These are phyloP conservation scores for Saccopteryx leptura DNA, from an alignment of 2,113 vertebrate species.

Conservation along the genomic window DNA sequence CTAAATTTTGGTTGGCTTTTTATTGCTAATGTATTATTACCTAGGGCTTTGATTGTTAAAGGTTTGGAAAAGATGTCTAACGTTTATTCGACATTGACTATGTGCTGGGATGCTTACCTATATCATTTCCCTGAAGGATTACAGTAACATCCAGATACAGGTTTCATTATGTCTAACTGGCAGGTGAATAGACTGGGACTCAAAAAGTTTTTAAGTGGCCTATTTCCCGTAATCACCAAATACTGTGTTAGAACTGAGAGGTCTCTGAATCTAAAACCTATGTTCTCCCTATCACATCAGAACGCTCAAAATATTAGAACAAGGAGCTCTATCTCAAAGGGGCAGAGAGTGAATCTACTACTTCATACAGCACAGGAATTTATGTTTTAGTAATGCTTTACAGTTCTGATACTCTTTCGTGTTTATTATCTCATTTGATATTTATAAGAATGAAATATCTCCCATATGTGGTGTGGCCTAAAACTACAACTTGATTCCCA, in stretches of 20 bases:
- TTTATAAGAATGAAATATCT: background rate
- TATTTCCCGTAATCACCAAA: background rate
- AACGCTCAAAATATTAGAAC: background rate
- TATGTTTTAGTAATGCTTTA: background rate
- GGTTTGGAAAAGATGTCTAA: background rate
- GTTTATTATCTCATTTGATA: background rate
- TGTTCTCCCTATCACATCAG: background rate
- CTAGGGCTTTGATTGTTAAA: background rate
- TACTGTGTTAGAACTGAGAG: background rate
- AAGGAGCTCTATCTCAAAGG: background rate
- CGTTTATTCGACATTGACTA: background rate
- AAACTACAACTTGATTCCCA: background rate
- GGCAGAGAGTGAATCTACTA: background rate
- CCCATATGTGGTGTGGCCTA: background rate
- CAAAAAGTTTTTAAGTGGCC: background rate
- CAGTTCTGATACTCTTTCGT: background rate
- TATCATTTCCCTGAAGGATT: background rate
- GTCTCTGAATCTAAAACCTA: background rate
- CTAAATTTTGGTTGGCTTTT: background rate
- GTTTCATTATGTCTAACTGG: background rate
- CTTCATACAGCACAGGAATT: background rate
- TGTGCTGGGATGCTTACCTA: background rate
- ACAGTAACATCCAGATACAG: background rate
- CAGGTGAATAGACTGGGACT: background rate
- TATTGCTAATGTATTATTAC: background rate